These are phyloP conservation scores for Plestiodon gilberti DNA, from an alignment of 2,113 vertebrate genomes.

Conservation along the genomic window DNA sequence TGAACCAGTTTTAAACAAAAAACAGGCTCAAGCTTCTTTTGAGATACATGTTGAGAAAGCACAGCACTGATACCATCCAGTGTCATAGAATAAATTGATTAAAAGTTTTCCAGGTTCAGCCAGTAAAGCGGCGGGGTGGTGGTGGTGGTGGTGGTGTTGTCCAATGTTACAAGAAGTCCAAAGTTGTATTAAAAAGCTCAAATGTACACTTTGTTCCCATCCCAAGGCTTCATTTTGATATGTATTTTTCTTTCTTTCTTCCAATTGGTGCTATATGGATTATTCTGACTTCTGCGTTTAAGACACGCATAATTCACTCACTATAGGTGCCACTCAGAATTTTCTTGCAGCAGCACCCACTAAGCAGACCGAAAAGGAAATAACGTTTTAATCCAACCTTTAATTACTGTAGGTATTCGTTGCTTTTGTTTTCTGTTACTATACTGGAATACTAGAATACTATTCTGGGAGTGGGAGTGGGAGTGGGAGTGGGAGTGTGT, in stretches of 20 bases:
- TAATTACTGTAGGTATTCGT: slow-evolving; percentile 3
- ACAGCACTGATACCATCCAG: neutral
- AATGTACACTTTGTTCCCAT: neutral
- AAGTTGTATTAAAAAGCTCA: neutral
- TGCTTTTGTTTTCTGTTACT: neutral
- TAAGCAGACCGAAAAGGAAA: neutral
- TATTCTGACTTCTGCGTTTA: neutral
- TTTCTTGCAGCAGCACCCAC: neutral
- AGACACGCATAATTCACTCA: rapidly evolving
- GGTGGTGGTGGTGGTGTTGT: too few species aligned
- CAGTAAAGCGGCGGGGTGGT: neutral
- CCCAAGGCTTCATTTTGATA: neutral
- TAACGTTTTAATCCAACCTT: neutral
- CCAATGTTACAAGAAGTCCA: too few species aligned
- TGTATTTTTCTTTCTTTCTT: slow-evolving; percentile 13
- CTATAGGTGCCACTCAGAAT: neutral
- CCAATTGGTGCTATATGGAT: neutral
- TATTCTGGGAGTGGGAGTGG: neutral
- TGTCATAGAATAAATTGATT: neutral
- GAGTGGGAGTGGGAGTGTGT: too few species aligned
- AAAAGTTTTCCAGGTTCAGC: neutral
- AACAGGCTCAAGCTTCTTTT: neutral
- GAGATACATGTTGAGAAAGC: neutral
- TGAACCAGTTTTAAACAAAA: slow-evolving; percentile 8
- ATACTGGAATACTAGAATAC: too few species aligned